These are phyloP conservation scores for Zoanthus gigantus DNA, from an alignment of 92 coral and sea anemone genomes.

Conservation along the genomic window DNA sequence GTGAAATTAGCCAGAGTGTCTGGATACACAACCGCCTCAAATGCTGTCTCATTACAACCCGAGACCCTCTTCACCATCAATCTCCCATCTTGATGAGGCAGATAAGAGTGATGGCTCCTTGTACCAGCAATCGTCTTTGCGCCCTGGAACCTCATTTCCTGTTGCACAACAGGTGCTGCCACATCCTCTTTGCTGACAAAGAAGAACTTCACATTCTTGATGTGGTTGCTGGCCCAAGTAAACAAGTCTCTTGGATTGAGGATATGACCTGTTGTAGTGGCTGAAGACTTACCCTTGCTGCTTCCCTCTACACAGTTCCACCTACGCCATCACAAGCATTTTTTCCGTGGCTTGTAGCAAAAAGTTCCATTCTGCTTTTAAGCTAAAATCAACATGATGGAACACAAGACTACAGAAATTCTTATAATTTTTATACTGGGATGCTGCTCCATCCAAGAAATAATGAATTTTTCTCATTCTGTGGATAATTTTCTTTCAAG, in stretches of 20 bases:
- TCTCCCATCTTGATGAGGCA: slow-evolving; percentile 26
- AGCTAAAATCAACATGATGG: slow-evolving; percentile 23
- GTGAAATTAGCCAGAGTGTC: slow-evolving; percentile 16
- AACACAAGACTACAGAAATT: background rate
- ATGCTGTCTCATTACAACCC: slow-evolving; percentile 3
- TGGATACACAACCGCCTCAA: background rate
- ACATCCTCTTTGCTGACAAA: background rate
- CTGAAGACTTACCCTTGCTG: slow-evolving; percentile 44
- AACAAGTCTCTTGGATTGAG: slow-evolving; percentile 25
- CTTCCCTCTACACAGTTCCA: too few relatives aligned
- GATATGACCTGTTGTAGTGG: background rate
- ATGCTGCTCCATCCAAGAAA: slow-evolving; percentile 42
- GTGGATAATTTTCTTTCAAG: slow-evolving; percentile 25
- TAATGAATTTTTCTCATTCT: slow-evolving; percentile 30
- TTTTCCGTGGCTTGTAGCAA: too few relatives aligned
- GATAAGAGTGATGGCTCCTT: slow-evolving; percentile 15
- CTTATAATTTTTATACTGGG: slow-evolving; percentile 32
- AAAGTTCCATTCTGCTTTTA: slow-evolving; percentile 33
- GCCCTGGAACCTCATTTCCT: background rate
- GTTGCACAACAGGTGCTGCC: slow-evolving; percentile 5
- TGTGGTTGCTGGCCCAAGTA: slow-evolving; percentile 16
- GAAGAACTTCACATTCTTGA: too few relatives aligned
- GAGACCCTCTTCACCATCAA: slow-evolving; percentile 31
- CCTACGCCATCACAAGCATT: too few relatives aligned
- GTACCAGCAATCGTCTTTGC: slow-evolving; percentile 20